Conservation (phyloP, 1,140 invertebrate genomes). For the Lutraria rhynchaena region DNA sequence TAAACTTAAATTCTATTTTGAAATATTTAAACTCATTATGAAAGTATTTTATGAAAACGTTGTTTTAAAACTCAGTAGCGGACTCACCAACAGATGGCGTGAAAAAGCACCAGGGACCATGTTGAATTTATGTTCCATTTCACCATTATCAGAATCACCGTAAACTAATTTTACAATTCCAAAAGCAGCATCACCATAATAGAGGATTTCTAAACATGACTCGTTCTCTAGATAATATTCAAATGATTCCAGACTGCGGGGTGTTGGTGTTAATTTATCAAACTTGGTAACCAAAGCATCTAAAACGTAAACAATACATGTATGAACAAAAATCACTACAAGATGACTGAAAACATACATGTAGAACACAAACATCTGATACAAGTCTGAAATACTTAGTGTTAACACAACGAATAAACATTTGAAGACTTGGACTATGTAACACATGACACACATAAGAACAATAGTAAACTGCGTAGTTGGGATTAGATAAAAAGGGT, state of each 20-base stretch:
- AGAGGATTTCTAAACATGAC: constrained; percentile 16
- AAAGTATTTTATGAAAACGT: neutral
- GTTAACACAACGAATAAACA: too few species aligned
- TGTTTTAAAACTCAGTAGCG: too few species aligned
- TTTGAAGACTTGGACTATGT: too few species aligned
- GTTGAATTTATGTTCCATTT: neutral
- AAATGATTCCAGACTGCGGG: constrained; percentile 18
- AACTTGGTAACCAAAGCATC: constrained; percentile 10
- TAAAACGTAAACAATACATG: neutral
- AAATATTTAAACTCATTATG: too few species aligned
- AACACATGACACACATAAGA: too few species aligned
- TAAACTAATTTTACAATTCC: neutral
- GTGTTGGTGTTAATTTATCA: neutral
- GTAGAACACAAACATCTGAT: too few species aligned
- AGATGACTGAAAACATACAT: too few species aligned
- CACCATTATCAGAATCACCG: neutral
- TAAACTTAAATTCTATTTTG: too few species aligned
- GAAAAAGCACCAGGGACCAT: constrained; percentile 1
- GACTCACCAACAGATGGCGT: constrained; percentile 28
- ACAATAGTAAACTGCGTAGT: too few species aligned
- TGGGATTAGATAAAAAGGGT: too few species aligned
- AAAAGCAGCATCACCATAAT: constrained; percentile 14
- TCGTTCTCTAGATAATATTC: constrained; percentile 26
- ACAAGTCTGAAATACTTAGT: too few species aligned
- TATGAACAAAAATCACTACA: too few species aligned